A percentile compares a stretch with the other conserved stretches of the same genome.
Conservation (phyloP, 2,797 vertebrate species). For the Telmatherina bonti region DNA sequence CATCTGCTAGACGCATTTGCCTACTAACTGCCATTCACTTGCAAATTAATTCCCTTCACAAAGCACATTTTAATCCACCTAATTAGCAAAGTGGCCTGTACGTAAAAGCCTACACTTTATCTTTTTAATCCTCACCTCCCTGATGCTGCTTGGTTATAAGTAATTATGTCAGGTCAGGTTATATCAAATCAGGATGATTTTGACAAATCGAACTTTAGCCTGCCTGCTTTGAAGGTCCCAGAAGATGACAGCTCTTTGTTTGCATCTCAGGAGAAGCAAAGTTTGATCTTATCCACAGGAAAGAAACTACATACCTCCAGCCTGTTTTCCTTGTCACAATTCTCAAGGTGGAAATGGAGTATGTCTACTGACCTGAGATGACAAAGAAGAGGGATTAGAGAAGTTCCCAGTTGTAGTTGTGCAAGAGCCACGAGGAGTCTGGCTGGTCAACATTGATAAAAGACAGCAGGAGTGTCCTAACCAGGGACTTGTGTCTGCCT, state of each 20-base stretch:
- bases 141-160: constrained; percentile 56
- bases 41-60: constrained; percentile 82
- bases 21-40: constrained; percentile 82
- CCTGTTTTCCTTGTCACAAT: constrained; percentile 73
- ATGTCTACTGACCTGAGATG: constrained; percentile 72
- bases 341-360: constrained; percentile 70
- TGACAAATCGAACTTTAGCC: constrained; percentile 32
- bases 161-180: constrained; percentile 59
- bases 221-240: constrained; percentile 24
- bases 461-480: constrained; percentile 66
- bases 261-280: constrained; percentile 46
- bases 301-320: constrained; percentile 71
- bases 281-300: constrained; percentile 38
- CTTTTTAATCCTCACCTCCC: constrained; percentile 73
- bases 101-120: constrained; percentile 78
- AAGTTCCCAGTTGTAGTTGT: constrained; percentile 57
- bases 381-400: constrained; percentile 77
- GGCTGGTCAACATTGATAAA: constrained; percentile 84
- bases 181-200: constrained; percentile 27
- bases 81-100: constrained; percentile 81
- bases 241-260: constrained; percentile 8
- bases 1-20: constrained; percentile 75
- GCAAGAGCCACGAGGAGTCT: constrained; percentile 63
- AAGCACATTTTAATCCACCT: constrained; percentile 82
- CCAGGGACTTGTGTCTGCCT: constrained; percentile 67